A percentile compares a stretch with the other conserved stretches of the same genome.
Conservation (phyloP, 2,797 vertebrate species). For the Sebastes iracundus region DNA sequence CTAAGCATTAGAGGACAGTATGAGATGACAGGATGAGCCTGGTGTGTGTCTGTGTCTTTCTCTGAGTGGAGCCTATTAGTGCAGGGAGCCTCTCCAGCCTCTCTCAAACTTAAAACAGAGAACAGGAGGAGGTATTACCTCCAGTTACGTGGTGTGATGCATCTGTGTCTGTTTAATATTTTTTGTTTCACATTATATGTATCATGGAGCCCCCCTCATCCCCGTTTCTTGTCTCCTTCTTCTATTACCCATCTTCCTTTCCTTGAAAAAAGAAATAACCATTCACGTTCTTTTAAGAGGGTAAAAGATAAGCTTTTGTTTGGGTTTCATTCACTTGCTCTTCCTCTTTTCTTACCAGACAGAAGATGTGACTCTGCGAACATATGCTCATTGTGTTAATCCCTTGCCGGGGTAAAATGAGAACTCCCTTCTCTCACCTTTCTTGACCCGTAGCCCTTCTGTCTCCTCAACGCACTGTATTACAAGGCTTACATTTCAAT, state of each 20-base stretch:
- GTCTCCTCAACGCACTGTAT: constrained; percentile 61
- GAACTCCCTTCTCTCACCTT: constrained; percentile 61
- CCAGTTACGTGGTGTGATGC: constrained; percentile 65
- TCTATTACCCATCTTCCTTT: constrained; percentile 30
- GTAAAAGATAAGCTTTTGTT: constrained; percentile 56
- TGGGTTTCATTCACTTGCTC: constrained; percentile 45
- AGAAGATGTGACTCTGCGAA: constrained; percentile 64
- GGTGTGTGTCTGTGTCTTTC: constrained; percentile 4
- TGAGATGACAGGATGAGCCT: constrained; percentile 52
- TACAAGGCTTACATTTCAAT: constrained; percentile 75
- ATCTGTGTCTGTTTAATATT: constrained; percentile 51
- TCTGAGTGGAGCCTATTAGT: constrained; percentile 66
- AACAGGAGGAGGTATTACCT: constrained; percentile 54
- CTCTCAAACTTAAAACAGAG: constrained; percentile 57
- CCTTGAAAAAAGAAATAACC: constrained; percentile 33
- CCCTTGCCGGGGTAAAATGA: constrained; percentile 62
- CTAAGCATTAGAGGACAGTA: constrained; percentile 37
- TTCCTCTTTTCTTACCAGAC: constrained; percentile 60
- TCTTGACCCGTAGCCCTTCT: constrained; percentile 46
- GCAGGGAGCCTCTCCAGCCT: constrained; percentile 55
- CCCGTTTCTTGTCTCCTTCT: constrained; percentile 29
- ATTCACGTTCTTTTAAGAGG: constrained; percentile 46
- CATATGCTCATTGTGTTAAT: constrained; percentile 75
- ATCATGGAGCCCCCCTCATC: constrained; percentile 10
- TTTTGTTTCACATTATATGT: constrained; percentile 43